These are phyloP conservation scores for Tympanoctomys barrerae DNA, from an alignment of 2,797 vertebrate species.

Conservation along the genomic window DNA sequence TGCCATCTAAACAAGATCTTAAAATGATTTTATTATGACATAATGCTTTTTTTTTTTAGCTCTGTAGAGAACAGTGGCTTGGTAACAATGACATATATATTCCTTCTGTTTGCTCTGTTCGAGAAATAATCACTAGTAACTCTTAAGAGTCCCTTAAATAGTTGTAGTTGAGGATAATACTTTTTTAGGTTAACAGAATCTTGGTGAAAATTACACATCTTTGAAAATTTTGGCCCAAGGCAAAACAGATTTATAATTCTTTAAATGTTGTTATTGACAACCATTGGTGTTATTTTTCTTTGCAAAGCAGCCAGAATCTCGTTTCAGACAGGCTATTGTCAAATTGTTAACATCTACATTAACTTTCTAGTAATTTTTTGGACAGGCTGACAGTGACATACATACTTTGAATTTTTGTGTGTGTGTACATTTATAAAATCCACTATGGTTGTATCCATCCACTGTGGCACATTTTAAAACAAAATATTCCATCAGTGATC, in stretches of 20 bases:
- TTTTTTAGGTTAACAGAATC: conserved; percentile 66
- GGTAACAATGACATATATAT: conserved; percentile 57
- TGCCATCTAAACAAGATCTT: conserved; percentile 30
- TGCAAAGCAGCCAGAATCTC: conserved; percentile 46
- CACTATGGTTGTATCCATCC: conserved; percentile 49
- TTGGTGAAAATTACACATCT: conserved; percentile 19
- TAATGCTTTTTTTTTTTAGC: conserved; percentile 50
- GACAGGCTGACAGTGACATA: conserved; percentile 55
- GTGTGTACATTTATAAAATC: conserved; percentile 61
- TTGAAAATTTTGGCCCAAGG: conserved; percentile 53
- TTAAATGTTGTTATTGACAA: conserved; percentile 23
- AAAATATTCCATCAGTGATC: conserved; percentile 63
- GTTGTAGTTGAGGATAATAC: conserved; percentile 51
- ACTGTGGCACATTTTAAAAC: conserved; percentile 77
- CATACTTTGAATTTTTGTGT: conserved; percentile 3
- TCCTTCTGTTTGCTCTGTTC: conserved; percentile 52
- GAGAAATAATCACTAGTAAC: conserved; percentile 61
- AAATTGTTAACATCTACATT: conserved; percentile 62
- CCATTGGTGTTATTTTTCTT: conserved; percentile 34
- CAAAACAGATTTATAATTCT: conserved; percentile 32
- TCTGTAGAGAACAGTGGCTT: conserved; percentile 54
- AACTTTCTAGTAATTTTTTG: conserved; percentile 62
- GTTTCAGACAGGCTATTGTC: conserved; percentile 66
- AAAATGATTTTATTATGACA: conserved; percentile 40
- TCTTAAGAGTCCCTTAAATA: conserved; percentile 43